Evolutionary conservation across 2,113 vertebrate species (phyloP).

Genomic region (Gila orcuttii): DNA sequence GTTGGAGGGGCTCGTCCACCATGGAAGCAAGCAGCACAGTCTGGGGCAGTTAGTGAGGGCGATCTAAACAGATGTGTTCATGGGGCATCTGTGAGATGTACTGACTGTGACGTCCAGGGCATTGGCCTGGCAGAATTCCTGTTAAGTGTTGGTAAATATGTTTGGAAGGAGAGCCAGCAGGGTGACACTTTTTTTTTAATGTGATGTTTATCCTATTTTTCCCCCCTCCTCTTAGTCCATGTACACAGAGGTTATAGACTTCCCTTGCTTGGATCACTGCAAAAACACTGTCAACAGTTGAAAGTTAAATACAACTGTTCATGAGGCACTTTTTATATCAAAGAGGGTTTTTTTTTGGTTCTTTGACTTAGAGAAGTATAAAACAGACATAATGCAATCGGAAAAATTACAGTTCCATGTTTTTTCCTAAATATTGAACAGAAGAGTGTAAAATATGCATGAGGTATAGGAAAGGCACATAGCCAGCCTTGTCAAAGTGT

Average conservation of each 20-base stretch:
- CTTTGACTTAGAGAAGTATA: constrained; percentile 40
- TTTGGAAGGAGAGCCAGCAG: neutral
- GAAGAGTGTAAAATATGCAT: constrained; percentile 38
- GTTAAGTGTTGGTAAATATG: constrained; percentile 29
- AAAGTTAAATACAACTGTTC: constrained; percentile 15
- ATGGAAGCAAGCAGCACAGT: constrained; percentile 11
- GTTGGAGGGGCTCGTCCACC: neutral
- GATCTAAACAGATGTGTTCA: constrained; percentile 2
- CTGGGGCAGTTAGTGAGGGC: neutral
- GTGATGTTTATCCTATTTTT: constrained; percentile 30
- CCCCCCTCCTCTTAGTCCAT: neutral
- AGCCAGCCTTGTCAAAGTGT: constrained; percentile 9
- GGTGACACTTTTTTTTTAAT: neutral
- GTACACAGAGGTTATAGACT: neutral
- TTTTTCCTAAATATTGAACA: neutral
- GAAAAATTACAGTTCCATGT: constrained; percentile 22
- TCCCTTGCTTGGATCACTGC: neutral
- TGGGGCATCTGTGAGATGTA: constrained; percentile 4
- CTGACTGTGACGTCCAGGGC: neutral
- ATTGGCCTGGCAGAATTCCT: neutral
- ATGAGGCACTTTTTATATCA: constrained; percentile 57
- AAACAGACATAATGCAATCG: constrained; percentile 32
- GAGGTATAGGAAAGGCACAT: constrained; percentile 31
- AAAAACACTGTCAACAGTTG: constrained; percentile 13
- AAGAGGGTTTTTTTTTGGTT: constrained; percentile 35